Base-by-base conservation (phyloP, 2,888 invertebrate species). In the Drosophila cognata region DNA sequence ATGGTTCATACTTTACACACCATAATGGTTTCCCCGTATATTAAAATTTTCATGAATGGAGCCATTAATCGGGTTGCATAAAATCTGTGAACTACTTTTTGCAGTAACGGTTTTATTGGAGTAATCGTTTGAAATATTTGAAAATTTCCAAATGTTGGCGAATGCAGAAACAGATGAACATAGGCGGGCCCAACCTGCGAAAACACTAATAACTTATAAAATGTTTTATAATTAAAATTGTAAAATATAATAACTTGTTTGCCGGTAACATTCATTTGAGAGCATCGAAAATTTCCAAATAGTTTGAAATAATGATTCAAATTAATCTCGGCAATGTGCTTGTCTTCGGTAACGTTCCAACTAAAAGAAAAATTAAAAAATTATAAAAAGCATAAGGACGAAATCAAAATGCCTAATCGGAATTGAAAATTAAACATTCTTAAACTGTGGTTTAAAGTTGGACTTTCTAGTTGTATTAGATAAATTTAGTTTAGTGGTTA, bases 121-220 rank as follows among this genome's bases (percentile, higher is more conserved):
- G 96, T 97, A 2, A 98, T 96, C 0, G 96, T 95, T 91, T 98
- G 98, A 0, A 96, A 92, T 31, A 97, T 95, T 56, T 95, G 94
- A 66, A 96, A 91, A 0, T 94, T 93, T 0, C 96, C 96, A 10
- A 96, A 91, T 28, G 71, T 62, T 0, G 94, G 91, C 0, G 95
- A 95, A 0, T 94, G 87, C 77, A 97, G 93, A 18, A 94, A 91
- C 3, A 98, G 93, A 25, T 96, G 95, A 0, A 98, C 98, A 82
- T 96, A 95, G 0, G 96, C 96, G 0, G 98, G 97, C 0, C 97
- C 97, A 74, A 95, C 94, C 94, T 96, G 60, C 29, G 68, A 51
- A 10, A 16, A 50, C 10, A 33, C 7, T 56, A 21, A 29, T 31
- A 25, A 28, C 2, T 31, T 48, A 7, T 10, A 31, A 33, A 48